Percentiles rank a stretch among this genome's conserved stretches.
These are phyloP conservation scores for Percopsis omiscomaycus DNA, from an alignment of 2,797 vertebrate species.

Conservation along the genomic window DNA sequence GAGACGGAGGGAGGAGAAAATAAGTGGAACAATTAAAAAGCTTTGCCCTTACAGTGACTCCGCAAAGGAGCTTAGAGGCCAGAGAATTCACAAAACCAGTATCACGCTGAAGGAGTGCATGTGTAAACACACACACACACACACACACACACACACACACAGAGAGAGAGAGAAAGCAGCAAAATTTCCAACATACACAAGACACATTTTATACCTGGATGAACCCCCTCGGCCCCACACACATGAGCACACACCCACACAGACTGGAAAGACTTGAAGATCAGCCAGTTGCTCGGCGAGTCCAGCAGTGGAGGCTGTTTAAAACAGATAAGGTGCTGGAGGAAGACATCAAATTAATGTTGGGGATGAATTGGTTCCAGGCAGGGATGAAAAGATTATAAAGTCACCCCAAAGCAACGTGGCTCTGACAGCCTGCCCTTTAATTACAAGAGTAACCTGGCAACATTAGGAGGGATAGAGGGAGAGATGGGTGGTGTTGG, in stretches of 20 bases:
- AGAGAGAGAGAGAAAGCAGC: not conserved
- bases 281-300: not conserved
- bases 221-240: not conserved
- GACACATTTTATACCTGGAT: not conserved
- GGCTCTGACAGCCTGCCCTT: slow-evolving; percentile 52
- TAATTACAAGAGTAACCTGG: slow-evolving; percentile 70
- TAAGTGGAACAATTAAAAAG: slow-evolving; percentile 38
- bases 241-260: not conserved
- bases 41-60: slow-evolving; percentile 66
- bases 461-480: slow-evolving; percentile 38
- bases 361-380: slow-evolving; percentile 59
- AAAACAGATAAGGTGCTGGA: slow-evolving; percentile 6
- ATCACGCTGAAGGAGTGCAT: slow-evolving; percentile 24
- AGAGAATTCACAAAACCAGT: slow-evolving; percentile 60
- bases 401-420: slow-evolving; percentile 46
- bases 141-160: slow-evolving; percentile 10
- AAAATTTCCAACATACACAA: slow-evolving; percentile 1
- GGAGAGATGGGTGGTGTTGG: not conserved
- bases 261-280: slow-evolving; percentile 15
- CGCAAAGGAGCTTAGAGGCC: slow-evolving; percentile 69
- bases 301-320: slow-evolving; percentile 6
- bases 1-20: not conserved
- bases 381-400: slow-evolving; percentile 68
- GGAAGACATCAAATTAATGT: slow-evolving; percentile 49
- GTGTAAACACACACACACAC: slow-evolving; percentile 7